These are phyloP conservation scores for Podarcis lilfordi DNA, from an alignment of 2,797 vertebrate species.

Conservation along the genomic window DNA sequence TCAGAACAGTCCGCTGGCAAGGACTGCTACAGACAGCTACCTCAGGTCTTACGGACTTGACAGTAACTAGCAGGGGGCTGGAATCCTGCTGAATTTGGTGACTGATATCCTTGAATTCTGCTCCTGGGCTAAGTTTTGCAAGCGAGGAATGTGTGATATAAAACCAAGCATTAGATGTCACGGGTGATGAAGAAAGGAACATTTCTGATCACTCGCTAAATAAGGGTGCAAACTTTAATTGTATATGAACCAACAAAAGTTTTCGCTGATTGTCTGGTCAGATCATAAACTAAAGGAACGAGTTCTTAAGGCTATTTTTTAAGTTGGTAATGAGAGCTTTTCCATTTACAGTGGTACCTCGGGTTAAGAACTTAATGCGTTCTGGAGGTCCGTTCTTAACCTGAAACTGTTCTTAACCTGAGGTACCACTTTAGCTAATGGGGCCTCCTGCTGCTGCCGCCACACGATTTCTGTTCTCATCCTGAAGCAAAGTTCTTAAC, in stretches of 20 bases:
- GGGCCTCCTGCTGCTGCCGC: too few relatives aligned
- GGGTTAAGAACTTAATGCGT: too few relatives aligned
- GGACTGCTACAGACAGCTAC: not conserved
- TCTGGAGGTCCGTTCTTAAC: too few relatives aligned
- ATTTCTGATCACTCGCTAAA: not conserved
- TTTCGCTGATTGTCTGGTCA: not conserved
- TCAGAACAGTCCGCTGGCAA: not conserved
- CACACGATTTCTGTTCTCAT: too few relatives aligned
- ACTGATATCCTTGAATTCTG: not conserved
- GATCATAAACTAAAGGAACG: not conserved
- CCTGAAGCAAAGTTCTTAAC: too few relatives aligned
- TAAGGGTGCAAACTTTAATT: not conserved
- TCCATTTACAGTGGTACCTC: not conserved
- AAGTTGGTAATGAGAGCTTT: not conserved
- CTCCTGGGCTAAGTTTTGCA: not conserved
- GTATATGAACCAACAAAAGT: not conserved
- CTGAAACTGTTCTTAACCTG: too few relatives aligned
- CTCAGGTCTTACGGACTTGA: not conserved
- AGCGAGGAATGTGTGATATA: not conserved
- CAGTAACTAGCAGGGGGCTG: not conserved
- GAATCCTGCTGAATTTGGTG: not conserved
- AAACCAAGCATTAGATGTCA: not conserved
- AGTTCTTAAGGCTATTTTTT: not conserved
- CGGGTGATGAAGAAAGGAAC: not conserved
- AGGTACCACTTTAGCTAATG: too few relatives aligned